Base-by-base conservation (phyloP, 2,888 invertebrate species). In the Coenonympha arcania region DNA sequence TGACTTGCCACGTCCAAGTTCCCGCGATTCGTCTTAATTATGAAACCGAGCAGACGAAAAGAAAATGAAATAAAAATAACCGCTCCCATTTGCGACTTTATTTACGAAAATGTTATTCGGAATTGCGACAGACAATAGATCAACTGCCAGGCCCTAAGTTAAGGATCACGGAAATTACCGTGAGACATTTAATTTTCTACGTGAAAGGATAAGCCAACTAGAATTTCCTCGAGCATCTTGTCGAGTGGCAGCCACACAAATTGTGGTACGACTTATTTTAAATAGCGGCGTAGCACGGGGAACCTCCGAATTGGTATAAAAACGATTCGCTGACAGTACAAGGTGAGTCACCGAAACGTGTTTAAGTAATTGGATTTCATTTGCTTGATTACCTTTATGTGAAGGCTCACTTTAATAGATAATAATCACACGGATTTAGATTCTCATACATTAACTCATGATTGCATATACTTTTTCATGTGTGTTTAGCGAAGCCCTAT, bases 101-200 rank as follows among this genome's bases (percentile, higher is more conserved):
- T 62, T 59, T 58, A 52, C 50, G 53, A 60, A n/a, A 60, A 50
- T 60, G 58, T 52, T 58, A 42, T 55, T 61, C 56, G 47, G 53
- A 51, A 53, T 61, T 65, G 57, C 63, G 61, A 60, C 62, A 59
- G 62, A 64, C 66, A 68, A 73, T 70, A 76, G 77, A 83, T 82
- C 76, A 79, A 76, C 75, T 82, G 84, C 80, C 84, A 81, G 78
- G 78, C 73, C 69, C 81, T 79, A 68, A 70, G 66, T 62, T 66
- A 64, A 69, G 63, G 49, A 63, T 66, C 68, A 52, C 81, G 80
- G 82, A 82, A 81, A 80, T 82, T 77, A 76, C 81, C 70, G 71
- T 69, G 75, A 81, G 83, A 85, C 85, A 78, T 85, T 85, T 85
- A 84, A 85, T 85, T 85, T 85, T 85, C 85, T 84, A 85, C 85